Evolutionary conservation across 92 coral and sea anemone species (phyloP).

Genomic region (Bergia puertoricense): DNA sequence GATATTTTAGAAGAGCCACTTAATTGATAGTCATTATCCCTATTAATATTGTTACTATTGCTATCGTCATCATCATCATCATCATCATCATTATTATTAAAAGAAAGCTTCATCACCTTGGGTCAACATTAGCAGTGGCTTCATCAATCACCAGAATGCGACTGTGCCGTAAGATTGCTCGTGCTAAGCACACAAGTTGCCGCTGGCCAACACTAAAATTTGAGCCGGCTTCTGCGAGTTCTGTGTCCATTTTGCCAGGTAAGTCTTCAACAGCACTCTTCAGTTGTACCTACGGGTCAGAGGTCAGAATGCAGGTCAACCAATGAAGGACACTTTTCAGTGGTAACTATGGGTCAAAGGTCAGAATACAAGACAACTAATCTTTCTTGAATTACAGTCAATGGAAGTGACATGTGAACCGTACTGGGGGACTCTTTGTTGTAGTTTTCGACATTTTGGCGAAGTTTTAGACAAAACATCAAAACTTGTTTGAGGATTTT

Average conservation of each 20-base stretch:
- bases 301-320: not conserved
- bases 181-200: conserved; percentile 78
- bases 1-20: no score
- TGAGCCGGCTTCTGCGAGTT: conserved; percentile 78
- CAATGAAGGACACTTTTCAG: conserved; percentile 44
- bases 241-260: conserved; percentile 69
- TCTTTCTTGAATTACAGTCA: not conserved
- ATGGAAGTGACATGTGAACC: no score
- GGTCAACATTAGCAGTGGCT: conserved; percentile 89
- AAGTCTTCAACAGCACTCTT: conserved; percentile 67
- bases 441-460: no score
- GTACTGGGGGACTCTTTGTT: no score
- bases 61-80: no score
- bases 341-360: conserved; percentile 52
- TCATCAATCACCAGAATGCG: conserved; percentile 81
- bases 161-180: conserved; percentile 80
- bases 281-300: conserved; percentile 59
- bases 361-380: not conserved
- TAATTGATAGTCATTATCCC: no score
- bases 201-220: conserved; percentile 92
- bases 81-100: no score
- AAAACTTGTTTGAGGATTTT: no score
- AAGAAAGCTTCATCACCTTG: conserved; percentile 50
- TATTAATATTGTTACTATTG: no score
- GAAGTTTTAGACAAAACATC: no score